phyloP scores from a whole-genome alignment of 2,113 vertebrate genomes.

The Bettongia penicillata region DNA sequence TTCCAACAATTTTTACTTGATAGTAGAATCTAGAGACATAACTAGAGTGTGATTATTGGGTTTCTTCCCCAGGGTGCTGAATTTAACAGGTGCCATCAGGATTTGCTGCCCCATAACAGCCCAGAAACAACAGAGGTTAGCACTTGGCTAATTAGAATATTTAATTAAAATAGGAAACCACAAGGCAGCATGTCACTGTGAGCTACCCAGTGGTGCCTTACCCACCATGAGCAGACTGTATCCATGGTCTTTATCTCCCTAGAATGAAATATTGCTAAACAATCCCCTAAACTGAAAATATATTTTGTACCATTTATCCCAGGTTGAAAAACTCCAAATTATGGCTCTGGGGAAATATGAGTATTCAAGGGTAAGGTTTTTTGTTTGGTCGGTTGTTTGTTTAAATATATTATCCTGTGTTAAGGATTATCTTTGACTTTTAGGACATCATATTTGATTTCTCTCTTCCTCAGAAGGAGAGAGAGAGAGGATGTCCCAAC shows the following conservation, averaged over 20 bases:
- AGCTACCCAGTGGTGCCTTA: background rate
- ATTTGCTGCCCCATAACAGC: background rate
- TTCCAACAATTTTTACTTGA: background rate
- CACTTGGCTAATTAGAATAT: background rate
- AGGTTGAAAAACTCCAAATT: background rate
- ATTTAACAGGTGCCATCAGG: background rate
- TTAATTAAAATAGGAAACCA: background rate
- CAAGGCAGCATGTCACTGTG: background rate
- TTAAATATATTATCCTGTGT: background rate
- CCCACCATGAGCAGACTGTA: background rate
- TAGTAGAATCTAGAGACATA: background rate
- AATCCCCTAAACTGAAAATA: background rate
- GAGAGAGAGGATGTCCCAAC: background rate
- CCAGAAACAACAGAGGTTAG: background rate
- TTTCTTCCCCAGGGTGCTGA: background rate
- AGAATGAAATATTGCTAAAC: background rate
- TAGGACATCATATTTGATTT: background rate
- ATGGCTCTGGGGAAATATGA: background rate
- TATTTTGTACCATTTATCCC: background rate
- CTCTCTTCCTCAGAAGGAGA: background rate
- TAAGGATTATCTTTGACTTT: background rate
- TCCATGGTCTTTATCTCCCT: background rate
- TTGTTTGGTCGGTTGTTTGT: background rate
- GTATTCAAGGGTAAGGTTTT: background rate
- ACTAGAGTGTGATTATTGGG: background rate